Conservation (phyloP, 2,113 vertebrate genomes). For the Percopsis transmontana region DNA sequence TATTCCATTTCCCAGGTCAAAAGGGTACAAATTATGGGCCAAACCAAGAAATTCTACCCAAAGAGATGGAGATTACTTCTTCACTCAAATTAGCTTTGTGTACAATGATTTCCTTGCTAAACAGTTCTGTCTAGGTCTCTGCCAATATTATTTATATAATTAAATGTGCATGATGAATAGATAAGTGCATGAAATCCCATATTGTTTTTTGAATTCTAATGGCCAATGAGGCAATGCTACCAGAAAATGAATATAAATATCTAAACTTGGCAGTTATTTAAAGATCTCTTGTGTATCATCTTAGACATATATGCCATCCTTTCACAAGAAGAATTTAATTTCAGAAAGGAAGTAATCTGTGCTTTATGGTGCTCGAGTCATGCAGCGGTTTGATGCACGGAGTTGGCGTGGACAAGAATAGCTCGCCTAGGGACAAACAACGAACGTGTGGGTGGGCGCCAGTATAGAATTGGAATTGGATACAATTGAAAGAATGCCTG, state of each 20-base stretch:
- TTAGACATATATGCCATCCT: conserved; percentile 56
- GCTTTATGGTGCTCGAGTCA: conserved; percentile 60
- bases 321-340: conserved; percentile 73
- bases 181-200: conserved; percentile 12
- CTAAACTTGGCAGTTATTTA: conserved; percentile 15
- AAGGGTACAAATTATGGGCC: conserved; percentile 56
- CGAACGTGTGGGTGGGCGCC: conserved; percentile 49
- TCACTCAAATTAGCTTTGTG: conserved; percentile 57
- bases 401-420: conserved; percentile 37
- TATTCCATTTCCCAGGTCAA: conserved; percentile 58
- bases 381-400: conserved; percentile 17
- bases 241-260: background rate
- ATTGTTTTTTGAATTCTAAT: conserved; percentile 12
- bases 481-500: conserved; percentile 54
- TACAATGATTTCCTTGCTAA: conserved; percentile 7
- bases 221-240: conserved; percentile 22
- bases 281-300: conserved; percentile 29
- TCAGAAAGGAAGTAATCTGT: conserved; percentile 68
- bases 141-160: conserved; percentile 21
- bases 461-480: conserved; percentile 53
- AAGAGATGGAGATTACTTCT: conserved; percentile 18
- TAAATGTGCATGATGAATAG: conserved; percentile 36
- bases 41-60: conserved; percentile 49
- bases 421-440: conserved; percentile 40
- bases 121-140: background rate